Conservation (phyloP, 1,140 invertebrate species). For the Limonius californicus region DNA sequence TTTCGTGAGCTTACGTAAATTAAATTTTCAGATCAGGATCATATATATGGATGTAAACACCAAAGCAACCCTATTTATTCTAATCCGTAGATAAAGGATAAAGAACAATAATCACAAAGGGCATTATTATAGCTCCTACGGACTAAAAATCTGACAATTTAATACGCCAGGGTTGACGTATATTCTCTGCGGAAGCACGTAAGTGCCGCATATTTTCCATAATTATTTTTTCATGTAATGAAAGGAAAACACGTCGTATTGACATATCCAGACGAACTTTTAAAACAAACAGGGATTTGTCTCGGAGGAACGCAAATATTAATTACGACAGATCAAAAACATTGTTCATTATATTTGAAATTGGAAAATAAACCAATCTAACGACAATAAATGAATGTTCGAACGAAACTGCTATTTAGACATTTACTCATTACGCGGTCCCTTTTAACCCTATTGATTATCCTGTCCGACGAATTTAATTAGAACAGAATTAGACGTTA, state of each 20-base stretch:
- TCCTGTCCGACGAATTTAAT: constrained; percentile 40
- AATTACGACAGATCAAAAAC: constrained; percentile 30
- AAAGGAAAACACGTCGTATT: constrained; percentile 27
- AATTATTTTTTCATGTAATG: constrained; percentile 17
- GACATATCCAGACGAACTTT: constrained; percentile 21
- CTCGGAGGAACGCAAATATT: constrained; percentile 29
- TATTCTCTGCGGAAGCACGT: too few relatives aligned
- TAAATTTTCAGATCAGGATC: too few relatives aligned
- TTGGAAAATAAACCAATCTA: constrained; percentile 27
- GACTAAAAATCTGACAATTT: too few relatives aligned
- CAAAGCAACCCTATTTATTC: too few relatives aligned
- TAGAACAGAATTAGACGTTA: constrained; percentile 42
- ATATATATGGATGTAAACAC: too few relatives aligned
- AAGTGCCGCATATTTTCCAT: constrained; percentile 1
- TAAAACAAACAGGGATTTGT: constrained; percentile 28
- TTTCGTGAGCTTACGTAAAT: too few relatives aligned
- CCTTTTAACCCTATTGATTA: constrained; percentile 36
- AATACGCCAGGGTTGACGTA: too few relatives aligned
- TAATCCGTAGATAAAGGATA: too few relatives aligned
- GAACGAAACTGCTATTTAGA: constrained; percentile 20
- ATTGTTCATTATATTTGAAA: constrained; percentile 27
- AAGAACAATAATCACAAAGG: too few relatives aligned
- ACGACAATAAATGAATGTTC: constrained; percentile 21
- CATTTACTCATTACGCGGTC: constrained; percentile 24
- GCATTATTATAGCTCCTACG: too few relatives aligned